Base-by-base conservation (phyloP, 1,140 invertebrate genomes). In the Polyergus mexicanus region DNA sequence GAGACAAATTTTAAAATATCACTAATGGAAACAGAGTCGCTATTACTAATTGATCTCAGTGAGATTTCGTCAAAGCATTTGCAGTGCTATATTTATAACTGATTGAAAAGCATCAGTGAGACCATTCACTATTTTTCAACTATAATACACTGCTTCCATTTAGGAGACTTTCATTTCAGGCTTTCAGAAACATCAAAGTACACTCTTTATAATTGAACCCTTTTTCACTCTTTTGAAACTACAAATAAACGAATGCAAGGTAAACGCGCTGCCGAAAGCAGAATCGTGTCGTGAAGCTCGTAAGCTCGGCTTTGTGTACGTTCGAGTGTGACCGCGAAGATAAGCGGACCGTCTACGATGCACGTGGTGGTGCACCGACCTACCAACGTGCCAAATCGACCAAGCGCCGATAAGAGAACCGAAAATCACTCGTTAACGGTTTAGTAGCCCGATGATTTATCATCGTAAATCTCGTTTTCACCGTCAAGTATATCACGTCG, bases 321-420 rank as follows among this genome's bases (percentile, higher is more conserved):
- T 62, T 71, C 84, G 63, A 83, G 77, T 68, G 65, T 86, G 60
- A 83, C 76, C 66, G n/a, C 63, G 66, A 56, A 47, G 84, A 86
- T 86, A 86, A 86, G 84, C 19, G 44, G 38, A 32, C 41, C 13
- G 25, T 71, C 35, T 54, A 32, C 25, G 74, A 44, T 11, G 54
- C 1, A 28, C 44, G 66, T 86, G 77, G 2, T 38, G 56, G 66
- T 86, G 77, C 77, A 83, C 56, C 66, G 84, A 83, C 77, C 77
- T 83, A 32, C 77, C 77, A 72, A 32, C 3, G 66, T 86, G 84
- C 77, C 54, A 83, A 86, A 80, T 80, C 75, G 51, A 10, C 51
- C 10, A 32, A 32, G 1, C 16, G 22, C 44, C 35, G 84, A 80
- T 85, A 85, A 78, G 74, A 68, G 84, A 58, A 56, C 47, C 51